phyloP scores from a whole-genome alignment of 2,797 vertebrate genomes.

The Brotula barbata region DNA sequence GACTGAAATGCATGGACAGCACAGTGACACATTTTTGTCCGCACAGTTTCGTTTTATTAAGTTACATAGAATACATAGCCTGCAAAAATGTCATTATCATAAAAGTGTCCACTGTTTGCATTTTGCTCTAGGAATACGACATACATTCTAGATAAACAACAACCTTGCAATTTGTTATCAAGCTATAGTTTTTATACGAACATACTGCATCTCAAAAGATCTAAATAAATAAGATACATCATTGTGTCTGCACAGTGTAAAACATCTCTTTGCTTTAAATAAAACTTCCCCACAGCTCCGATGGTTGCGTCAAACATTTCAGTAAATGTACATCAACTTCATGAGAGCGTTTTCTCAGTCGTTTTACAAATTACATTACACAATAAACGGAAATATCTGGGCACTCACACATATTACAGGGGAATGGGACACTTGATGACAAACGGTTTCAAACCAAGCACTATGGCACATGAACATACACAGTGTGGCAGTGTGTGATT shows the following conservation, averaged over 20 bases:
- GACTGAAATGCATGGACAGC: constrained; percentile 41
- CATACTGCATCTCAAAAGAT: constrained; percentile 45
- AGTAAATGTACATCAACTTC: constrained; percentile 46
- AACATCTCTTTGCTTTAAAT: constrained; percentile 70
- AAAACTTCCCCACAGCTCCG: constrained; percentile 20
- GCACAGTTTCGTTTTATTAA: constrained; percentile 31
- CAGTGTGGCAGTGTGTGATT: constrained; percentile 71
- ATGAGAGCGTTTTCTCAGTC: constrained; percentile 36
- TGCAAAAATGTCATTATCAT: constrained; percentile 50
- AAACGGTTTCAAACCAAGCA: constrained; percentile 42
- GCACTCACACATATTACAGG: constrained; percentile 38
- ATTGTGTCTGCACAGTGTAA: constrained; percentile 67
- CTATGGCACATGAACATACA: constrained; percentile 71
- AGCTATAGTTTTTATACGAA: constrained; percentile 19
- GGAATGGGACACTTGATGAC: constrained; percentile 28
- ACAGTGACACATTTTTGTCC: constrained; percentile 41
- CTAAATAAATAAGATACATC: constrained; percentile 69
- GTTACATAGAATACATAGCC: constrained; percentile 32
- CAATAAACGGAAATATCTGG: constrained; percentile 48
- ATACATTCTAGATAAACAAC: constrained; percentile 34
- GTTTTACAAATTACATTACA: constrained; percentile 1
- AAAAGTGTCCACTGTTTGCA: constrained; percentile 50
- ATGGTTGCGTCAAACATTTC: constrained; percentile 41
- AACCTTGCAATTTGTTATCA: constrained; percentile 27
- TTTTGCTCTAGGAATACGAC: constrained; percentile 29